Evolutionary conservation across 2,113 vertebrate species (phyloP).

Genomic region (Sitta europaea): DNA sequence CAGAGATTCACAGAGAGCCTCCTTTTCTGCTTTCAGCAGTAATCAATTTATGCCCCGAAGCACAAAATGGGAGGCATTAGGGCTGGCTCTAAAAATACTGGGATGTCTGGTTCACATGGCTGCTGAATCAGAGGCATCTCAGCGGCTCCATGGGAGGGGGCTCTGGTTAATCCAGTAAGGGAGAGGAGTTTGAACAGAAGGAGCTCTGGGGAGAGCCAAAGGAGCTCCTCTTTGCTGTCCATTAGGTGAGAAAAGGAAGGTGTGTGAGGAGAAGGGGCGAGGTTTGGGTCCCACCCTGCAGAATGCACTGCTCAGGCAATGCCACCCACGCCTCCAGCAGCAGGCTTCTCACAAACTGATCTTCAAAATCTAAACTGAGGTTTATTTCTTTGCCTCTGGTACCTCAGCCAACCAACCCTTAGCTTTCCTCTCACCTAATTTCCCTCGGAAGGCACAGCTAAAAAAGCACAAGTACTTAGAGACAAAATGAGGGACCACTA

Average conservation of each 20-base stretch:
- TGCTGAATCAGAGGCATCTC: not conserved
- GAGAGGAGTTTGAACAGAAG: not conserved
- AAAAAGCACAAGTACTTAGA: not conserved
- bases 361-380: not conserved
- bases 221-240: not conserved
- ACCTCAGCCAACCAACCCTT: not conserved
- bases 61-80: not conserved
- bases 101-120: accelerated
- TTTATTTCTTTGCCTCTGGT: too few relatives aligned
- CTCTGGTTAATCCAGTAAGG: not conserved
- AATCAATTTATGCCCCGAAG: not conserved
- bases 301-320: not conserved
- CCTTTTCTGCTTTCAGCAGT: not conserved
- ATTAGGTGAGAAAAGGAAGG: not conserved
- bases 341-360: not conserved
- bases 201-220: not conserved
- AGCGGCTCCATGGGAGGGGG: not conserved
- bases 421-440: not conserved
- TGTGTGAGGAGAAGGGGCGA: accelerated
- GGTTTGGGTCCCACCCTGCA: not conserved
- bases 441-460: not conserved
- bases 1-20: not conserved
- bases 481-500: not conserved
- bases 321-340: not conserved
- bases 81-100: not conserved